phyloP scores from a whole-genome alignment of 2,888 invertebrate species.

The Psylliodes chrysocephalus region DNA sequence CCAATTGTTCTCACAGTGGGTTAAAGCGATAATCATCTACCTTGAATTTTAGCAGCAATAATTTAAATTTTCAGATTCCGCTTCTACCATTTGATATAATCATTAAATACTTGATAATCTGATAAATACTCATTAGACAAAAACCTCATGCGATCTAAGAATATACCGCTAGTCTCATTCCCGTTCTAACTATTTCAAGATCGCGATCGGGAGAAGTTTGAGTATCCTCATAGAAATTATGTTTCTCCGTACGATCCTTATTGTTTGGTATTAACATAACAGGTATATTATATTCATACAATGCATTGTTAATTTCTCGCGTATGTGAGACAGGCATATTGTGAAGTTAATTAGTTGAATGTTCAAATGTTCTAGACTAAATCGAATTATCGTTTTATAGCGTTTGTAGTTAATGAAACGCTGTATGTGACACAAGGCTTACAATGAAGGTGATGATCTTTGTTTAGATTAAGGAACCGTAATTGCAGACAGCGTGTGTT shows the following conservation, averaged over 20 bases:
- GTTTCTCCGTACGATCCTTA: not conserved
- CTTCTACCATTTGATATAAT: too few species aligned
- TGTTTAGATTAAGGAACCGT: not conserved
- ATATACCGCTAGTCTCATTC: too few species aligned
- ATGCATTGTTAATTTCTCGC: constrained; percentile 18
- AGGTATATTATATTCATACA: constrained; percentile 24
- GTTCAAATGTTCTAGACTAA: constrained; percentile 16
- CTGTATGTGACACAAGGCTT: constrained; percentile 20
- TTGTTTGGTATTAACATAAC: constrained; percentile 14
- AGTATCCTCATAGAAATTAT: not conserved
- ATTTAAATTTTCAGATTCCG: too few species aligned
- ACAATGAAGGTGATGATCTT: constrained; percentile 21
- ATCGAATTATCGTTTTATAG: constrained; percentile 31
- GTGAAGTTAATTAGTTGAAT: constrained; percentile 24
- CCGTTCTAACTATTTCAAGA: not conserved
- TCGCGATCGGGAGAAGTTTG: not conserved
- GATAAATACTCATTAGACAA: too few species aligned
- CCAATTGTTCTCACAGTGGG: too few species aligned
- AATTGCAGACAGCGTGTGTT: too few species aligned
- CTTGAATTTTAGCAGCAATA: too few species aligned
- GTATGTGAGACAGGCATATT: constrained; percentile 17
- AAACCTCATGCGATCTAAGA: too few species aligned
- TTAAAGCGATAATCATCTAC: too few species aligned
- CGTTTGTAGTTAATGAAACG: constrained; percentile 22
- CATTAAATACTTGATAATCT: too few species aligned